These are phyloP conservation scores for Mercenaria mercenaria DNA, from an alignment of 1,140 invertebrate species.

Conservation along the genomic window DNA sequence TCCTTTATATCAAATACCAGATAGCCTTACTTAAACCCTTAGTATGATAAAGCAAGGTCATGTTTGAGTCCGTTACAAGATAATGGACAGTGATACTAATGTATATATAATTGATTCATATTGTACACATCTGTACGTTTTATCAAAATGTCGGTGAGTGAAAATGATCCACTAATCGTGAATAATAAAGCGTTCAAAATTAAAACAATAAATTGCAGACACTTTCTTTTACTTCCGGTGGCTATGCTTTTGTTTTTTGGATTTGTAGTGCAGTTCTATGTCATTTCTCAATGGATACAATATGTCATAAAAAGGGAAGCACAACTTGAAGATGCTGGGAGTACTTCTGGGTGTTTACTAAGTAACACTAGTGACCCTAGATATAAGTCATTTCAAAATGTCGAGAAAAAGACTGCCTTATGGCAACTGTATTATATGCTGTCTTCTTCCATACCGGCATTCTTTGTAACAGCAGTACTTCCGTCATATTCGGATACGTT, in stretches of 20 bases:
- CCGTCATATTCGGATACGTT: conserved; percentile 32
- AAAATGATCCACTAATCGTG: not conserved
- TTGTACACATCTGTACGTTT: too few relatives aligned
- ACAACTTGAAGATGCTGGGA: not conserved
- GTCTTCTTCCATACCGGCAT: not conserved
- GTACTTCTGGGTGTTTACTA: not conserved
- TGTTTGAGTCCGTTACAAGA: too few relatives aligned
- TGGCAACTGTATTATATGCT: conserved; percentile 36
- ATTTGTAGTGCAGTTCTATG: not conserved
- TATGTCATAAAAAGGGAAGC: not conserved
- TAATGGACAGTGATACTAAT: too few relatives aligned
- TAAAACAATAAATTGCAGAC: not conserved
- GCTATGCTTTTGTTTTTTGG: not conserved
- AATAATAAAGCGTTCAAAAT: not conserved
- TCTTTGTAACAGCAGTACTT: conserved; percentile 5
- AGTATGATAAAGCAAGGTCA: too few relatives aligned
- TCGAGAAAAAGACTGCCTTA: conserved; percentile 17
- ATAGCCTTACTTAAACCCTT: too few relatives aligned
- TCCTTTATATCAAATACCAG: too few relatives aligned
- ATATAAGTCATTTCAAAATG: not conserved
- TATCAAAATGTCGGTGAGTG: not conserved
- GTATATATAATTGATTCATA: too few relatives aligned
- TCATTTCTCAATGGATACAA: not conserved
- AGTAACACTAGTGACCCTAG: not conserved
- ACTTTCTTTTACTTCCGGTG: not conserved